Percentiles rank a stretch among this genome's conserved stretches.
Conservation (phyloP, 2,797 vertebrate species). For the Urosaurus nigricauda region DNA sequence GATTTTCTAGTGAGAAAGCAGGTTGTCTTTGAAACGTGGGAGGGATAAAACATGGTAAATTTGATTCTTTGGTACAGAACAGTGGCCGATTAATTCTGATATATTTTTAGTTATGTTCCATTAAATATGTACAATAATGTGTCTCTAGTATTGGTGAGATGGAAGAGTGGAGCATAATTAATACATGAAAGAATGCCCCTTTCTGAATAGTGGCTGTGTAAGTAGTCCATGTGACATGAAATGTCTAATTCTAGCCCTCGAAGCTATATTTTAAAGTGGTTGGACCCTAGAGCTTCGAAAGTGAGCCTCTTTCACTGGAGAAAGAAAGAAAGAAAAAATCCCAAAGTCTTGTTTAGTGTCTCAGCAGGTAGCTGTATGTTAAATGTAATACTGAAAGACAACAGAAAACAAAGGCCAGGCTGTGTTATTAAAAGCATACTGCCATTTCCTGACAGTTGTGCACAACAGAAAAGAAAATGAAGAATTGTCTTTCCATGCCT, state of each 20-base stretch:
- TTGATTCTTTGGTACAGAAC: slow-evolving; percentile 60
- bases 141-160: slow-evolving; percentile 70
- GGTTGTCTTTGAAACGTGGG: slow-evolving; percentile 28
- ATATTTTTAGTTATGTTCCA: slow-evolving; percentile 75
- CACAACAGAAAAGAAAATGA: not conserved
- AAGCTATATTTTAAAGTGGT: slow-evolving; percentile 77
- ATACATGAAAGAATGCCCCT: slow-evolving; percentile 75
- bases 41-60: slow-evolving; percentile 55
- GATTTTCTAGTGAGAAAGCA: slow-evolving; percentile 59
- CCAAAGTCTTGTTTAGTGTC: slow-evolving; percentile 73
- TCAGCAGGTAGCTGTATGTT: slow-evolving; percentile 72
- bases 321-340: slow-evolving; percentile 71
- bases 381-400: slow-evolving; percentile 61
- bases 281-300: slow-evolving; percentile 68
- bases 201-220: slow-evolving; percentile 73
- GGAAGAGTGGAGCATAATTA: slow-evolving; percentile 71
- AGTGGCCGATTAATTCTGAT: slow-evolving; percentile 70
- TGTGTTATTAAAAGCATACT: slow-evolving; percentile 44
- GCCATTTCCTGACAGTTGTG: slow-evolving; percentile 23
- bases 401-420: slow-evolving; percentile 55
- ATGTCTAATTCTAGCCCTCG: slow-evolving; percentile 75
- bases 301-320: slow-evolving; percentile 70
- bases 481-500: slow-evolving; percentile 20
- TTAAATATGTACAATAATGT: slow-evolving; percentile 79
- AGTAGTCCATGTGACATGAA: slow-evolving; percentile 78